Evolutionary conservation across 2,888 invertebrate genomes (phyloP), one percentile per base, ranked within the genome.

Genomic region (Oscheius myriophilus): DNA sequence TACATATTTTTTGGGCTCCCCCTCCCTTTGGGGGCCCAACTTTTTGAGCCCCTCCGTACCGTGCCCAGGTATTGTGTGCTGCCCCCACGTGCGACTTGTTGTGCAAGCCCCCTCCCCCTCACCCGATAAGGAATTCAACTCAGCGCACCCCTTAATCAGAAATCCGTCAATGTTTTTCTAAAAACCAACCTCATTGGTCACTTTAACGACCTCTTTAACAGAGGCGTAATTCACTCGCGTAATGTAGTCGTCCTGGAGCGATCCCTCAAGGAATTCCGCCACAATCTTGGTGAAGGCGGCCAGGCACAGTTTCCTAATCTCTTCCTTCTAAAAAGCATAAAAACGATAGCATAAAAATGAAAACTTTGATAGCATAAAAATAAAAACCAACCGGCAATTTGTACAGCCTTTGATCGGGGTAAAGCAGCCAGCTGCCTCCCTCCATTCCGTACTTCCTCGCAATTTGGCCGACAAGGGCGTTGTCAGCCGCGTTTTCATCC

Each of bases 401-500:
- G 43, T n/a, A 43, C 26, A 33, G 12, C 61, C 23, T 26, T n/a
- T 21, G n/a, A 1, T 46, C 26, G n/a, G 61, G 61, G 49, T 49
- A 49, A 9, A 45, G 26, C 1, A 61, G 49, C 61, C 61, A 61
- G n/a, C 61, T 61, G 16, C 61, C 61, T 11, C 61, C 61, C 1
- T 49, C 49, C 14, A 61, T 11, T 2, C 33, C 16, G 39, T 61
- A 33, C 7, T 25, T 2, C 26, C 49, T 49, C 12, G 23, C 61
- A 18, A 61, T 26, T 1, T 61, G 16, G n/a, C 49, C 33, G 1
- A 61, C 46, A 3, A 26, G 7, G 33, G 9, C 33, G 9, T 46
- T 45, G 33, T 26, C 46, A 18, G 25, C 39, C 54, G n/a, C 25
- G n/a, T 16, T 33, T 7, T 54, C 54, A 26, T 26, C n/a, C 14